Base-by-base conservation (phyloP, 2,888 invertebrate species). In the Eretmocerus hayati region DNA sequence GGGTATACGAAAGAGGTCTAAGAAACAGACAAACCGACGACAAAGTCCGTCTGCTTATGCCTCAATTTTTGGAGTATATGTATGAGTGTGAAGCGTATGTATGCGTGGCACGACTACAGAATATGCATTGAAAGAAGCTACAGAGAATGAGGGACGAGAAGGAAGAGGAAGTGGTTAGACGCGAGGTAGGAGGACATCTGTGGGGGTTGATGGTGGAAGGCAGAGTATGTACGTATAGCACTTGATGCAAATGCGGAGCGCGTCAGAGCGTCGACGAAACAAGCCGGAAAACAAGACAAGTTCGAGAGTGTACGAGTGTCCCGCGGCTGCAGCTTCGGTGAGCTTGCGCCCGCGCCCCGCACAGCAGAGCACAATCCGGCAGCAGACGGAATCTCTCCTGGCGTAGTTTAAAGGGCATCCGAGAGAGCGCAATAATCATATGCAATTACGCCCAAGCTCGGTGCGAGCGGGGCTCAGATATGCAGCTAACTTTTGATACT, bases 211-310 rank as follows among this genome's bases (percentile, higher is more conserved):
- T n/a, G n/a, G n/a, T n/a, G n/a, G n/a, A n/a, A n/a, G n/a, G n/a
- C n/a, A n/a, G n/a, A n/a, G n/a, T n/a, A 36, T 30, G 39, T 41
- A 31, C 42, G 21, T 8, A 41, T 13, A 35, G 22, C 36, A 20
- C 40, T 47, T 45, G 44, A 48, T 51, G 51, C 51, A 48, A 48
- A 51, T 49, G 42, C n/a, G n/a, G n/a, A n/a, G n/a, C 36, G 30
- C 48, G 48, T 42, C 39, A 32, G 39, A n/a, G n/a, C 35, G 40
- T 44, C 32, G 46, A 32, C 44, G 49, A 42, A 55, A 55, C 56
- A 55, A 55, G 49, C 37, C 36, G 48, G 48, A 52, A 52, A 52
- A 45, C 46, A 42, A 33, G 38, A 13, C 22, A 48, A 43, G 39
- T 35, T 22, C 33, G 33, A 13, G 33, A n/a, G 33, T 15, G 36